Base-by-base conservation (phyloP, 2,797 vertebrate genomes). In the Percopsis omiscomaycus region DNA sequence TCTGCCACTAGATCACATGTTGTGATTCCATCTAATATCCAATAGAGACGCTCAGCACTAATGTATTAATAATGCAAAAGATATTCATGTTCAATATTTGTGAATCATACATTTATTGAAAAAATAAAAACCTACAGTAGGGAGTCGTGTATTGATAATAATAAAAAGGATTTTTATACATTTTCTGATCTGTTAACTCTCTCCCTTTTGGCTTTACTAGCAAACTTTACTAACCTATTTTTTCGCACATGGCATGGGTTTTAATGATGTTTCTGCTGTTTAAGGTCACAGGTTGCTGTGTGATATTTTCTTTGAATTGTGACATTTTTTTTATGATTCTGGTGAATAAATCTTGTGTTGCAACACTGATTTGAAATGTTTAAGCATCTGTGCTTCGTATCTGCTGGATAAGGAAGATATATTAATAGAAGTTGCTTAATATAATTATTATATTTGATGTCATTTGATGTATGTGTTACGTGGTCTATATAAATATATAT, bases 301-400 rank as follows among this genome's bases (percentile, higher is more conserved):
- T 98, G 95, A 95, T 93, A 94, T 93, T 95, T 98, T 90, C 96
- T 96, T 98, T 96, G 92, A 96, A 95, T 96, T 92, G 97, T 99
- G 97, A 95, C 95, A 93, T 98, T 98, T 98, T 97, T 95, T 97
- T 95, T 96, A 94, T 98, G 96, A 97, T 96, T 96, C 96, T 97
- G 95, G 96, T 93, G 89, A 98, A 98, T 98, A 97, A 95, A 95
- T 88, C 88, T 92, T 92, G 95, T 95, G 95, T 97, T 96, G 94
- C 94, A 84, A 84, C 87, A 86, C 71, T 63, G 79, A 68, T 46
- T 5, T 46, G 1, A 27, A 55, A 13, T 28, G 22, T 4, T 45
- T 37, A 6, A 2, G 42, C 28, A 66, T 49, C 15, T 16, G 12
- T 27, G 10, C 53, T 30, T 13, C 53, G 28, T 28, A 5, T 55